Evolutionary conservation across 2,888 invertebrate species (phyloP).

Genomic region (Panzeria rudis): DNA sequence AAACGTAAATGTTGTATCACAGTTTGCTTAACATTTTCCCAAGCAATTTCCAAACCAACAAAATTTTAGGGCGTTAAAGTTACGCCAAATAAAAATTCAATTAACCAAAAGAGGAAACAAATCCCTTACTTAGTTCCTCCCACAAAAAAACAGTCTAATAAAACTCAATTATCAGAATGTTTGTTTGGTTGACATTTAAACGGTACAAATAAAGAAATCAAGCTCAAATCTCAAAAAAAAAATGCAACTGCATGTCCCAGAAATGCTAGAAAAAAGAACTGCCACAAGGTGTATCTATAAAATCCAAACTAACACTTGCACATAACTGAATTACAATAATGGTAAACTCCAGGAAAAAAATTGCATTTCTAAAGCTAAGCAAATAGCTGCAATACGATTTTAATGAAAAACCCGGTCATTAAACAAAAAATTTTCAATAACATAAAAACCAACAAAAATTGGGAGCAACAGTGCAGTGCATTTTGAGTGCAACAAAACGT

Average conservation of each 20-base stretch:
- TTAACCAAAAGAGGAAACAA: neutral
- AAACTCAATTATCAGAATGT: neutral
- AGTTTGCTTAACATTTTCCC: neutral
- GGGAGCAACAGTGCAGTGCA: slow-evolving; percentile 3
- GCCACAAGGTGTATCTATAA: slow-evolving; percentile 3
- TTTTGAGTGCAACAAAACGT: slow-evolving; percentile 6
- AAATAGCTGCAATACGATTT: neutral
- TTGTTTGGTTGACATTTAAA: neutral
- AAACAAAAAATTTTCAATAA: slow-evolving; percentile 17
- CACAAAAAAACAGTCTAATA: neutral
- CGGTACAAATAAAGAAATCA: neutral
- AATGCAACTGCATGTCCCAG: neutral
- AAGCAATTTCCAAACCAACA: neutral
- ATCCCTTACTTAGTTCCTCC: neutral
- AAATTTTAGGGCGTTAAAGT: neutral
- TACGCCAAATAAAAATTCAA: neutral
- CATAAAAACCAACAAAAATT: neutral
- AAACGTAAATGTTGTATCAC: neutral
- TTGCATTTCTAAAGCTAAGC: neutral
- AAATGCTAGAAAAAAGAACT: neutral
- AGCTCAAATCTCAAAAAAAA: neutral
- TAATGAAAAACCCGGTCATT: slow-evolving; percentile 36
- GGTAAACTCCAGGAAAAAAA: neutral
- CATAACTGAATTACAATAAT: slow-evolving; percentile 40
- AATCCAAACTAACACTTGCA: slow-evolving; percentile 14